Evolutionary conservation across 2,113 vertebrate genomes (phyloP).

Genomic region (Brachyhypopomus occidentalis): DNA sequence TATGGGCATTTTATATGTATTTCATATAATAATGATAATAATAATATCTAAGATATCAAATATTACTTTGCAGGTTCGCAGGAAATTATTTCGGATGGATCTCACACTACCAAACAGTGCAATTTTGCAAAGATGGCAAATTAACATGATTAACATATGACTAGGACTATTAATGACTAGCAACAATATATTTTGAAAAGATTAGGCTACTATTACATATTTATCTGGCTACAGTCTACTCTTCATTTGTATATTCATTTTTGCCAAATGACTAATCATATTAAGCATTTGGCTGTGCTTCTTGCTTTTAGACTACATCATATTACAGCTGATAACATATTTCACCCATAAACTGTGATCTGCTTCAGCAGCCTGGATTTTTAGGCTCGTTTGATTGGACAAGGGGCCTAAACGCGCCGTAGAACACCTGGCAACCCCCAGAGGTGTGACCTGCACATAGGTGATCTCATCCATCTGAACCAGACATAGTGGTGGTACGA

Average conservation of each 20-base stretch:
- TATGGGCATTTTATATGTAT: no score
- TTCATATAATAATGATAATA: no score
- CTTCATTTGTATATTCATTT: not conserved
- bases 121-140: conserved; percentile 20
- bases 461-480: not conserved
- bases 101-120: not conserved
- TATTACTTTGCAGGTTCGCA: conserved; percentile 1
- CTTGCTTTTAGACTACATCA: not conserved
- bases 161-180: conserved; percentile 3
- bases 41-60: not conserved
- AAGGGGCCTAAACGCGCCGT: not conserved
- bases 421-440: not conserved
- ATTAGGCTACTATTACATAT: not conserved
- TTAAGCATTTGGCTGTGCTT: not conserved
- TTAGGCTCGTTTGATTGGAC: no score
- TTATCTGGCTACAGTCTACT: not conserved
- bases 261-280: no score
- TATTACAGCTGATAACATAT: not conserved
- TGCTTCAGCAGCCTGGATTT: not conserved
- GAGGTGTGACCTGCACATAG: not conserved
- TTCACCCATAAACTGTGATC: not conserved
- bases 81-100: not conserved
- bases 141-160: conserved; percentile 17
- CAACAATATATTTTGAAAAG: conserved; percentile 3
- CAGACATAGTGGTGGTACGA: not conserved